Conservation (phyloP, 1,140 invertebrate species). For the Oedothorax gibbosus region DNA sequence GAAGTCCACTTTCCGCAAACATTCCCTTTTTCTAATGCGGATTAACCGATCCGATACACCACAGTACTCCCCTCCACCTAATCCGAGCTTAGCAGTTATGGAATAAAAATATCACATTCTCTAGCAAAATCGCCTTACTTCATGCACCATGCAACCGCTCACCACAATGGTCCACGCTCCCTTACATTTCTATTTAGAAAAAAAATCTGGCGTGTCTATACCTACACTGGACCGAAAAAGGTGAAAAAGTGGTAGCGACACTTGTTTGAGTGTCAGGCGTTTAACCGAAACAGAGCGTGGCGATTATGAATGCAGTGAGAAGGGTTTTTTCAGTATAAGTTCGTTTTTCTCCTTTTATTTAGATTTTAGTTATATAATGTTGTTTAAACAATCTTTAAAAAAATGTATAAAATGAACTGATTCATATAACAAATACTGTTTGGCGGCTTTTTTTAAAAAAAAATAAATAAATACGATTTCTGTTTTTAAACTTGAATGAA, state of each 20-base stretch:
- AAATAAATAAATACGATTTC: too few species aligned
- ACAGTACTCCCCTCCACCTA: not conserved
- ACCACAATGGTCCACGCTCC: constrained; percentile 1
- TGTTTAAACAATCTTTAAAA: too few species aligned
- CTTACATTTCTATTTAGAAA: not conserved
- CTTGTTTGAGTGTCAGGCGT: not conserved
- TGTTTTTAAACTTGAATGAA: too few species aligned
- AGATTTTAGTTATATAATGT: too few species aligned
- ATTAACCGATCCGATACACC: too few species aligned
- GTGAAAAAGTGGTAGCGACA: constrained; percentile 14
- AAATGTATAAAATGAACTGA: too few species aligned
- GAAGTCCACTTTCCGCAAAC: too few species aligned
- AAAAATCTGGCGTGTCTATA: not conserved
- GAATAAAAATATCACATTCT: constrained; percentile 28
- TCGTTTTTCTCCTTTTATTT: too few species aligned
- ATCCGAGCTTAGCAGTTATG: constrained; percentile 29
- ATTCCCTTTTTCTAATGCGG: too few species aligned
- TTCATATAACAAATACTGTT: too few species aligned
- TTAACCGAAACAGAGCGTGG: constrained; percentile 31
- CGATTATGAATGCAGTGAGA: not conserved
- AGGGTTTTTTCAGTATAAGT: too few species aligned
- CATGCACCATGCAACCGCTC: constrained; percentile 1
- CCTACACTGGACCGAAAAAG: not conserved
- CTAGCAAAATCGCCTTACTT: constrained; percentile 14
- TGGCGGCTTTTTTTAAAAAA: too few species aligned